A percentile compares a stretch with the other conserved stretches of the same genome.
These are phyloP conservation scores for Gephyroberyx darwinii DNA, from an alignment of 2,797 vertebrate genomes.

Conservation along the genomic window DNA sequence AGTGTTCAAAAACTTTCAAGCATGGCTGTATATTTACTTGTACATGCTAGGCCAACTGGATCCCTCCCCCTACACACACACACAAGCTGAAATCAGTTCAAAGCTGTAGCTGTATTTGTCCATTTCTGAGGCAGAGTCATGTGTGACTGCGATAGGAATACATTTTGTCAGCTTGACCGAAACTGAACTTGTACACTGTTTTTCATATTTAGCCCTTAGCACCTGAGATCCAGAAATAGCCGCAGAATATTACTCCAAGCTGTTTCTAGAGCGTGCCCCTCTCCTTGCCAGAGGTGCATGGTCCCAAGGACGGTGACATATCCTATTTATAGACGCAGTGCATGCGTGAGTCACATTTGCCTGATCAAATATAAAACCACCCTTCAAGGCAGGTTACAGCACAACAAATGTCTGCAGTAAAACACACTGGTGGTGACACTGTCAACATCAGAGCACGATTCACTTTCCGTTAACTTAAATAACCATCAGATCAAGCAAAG, in stretches of 20 bases:
- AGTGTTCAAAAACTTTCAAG: no score
- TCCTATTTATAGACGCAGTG: conserved; percentile 64
- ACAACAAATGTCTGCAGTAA: conserved; percentile 19
- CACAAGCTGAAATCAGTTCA: background rate
- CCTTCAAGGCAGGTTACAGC: conserved; percentile 33
- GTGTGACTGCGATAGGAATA: conserved; percentile 5
- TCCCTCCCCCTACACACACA: no score
- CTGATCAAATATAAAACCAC: conserved; percentile 40
- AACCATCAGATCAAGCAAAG: background rate
- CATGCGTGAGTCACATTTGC: conserved; percentile 42
- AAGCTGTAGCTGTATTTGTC: background rate
- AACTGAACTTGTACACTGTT: background rate
- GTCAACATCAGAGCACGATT: conserved; percentile 13
- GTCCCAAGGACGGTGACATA: conserved; percentile 27
- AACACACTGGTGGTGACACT: background rate
- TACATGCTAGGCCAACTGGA: no score
- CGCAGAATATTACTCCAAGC: conserved; percentile 9
- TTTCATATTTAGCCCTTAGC: conserved; percentile 7
- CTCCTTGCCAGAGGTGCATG: conserved; percentile 28
- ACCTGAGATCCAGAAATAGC: conserved; percentile 52
- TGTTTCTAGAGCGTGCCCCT: background rate
- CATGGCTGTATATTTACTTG: no score
- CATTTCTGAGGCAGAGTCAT: background rate
- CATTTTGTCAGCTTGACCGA: background rate
- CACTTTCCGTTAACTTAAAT: background rate